Base-by-base conservation (phyloP, 2,888 invertebrate genomes). In the Euplagia quadripunctaria region DNA sequence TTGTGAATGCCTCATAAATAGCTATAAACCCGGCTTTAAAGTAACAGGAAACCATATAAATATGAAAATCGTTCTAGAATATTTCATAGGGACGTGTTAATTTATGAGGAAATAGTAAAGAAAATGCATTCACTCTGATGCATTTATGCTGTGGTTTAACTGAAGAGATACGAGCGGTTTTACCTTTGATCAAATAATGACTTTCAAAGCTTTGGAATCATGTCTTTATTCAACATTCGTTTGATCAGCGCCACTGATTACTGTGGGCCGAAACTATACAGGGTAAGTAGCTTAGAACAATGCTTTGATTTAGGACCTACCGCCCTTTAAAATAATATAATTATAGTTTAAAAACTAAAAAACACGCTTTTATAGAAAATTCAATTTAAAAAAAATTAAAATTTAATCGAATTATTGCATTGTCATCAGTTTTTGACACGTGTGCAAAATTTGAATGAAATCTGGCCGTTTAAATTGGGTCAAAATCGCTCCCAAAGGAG, bases 111-210 rank as follows among this genome's bases (percentile, higher is more conserved):
- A 87, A 87, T 88, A 82, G 85, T 87, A 86, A 87, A 89, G 90
- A 90, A 90, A 90, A 88, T 88, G 91, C 88, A 87, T 86, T 85
- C 88, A 85, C 83, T 89, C 87, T 83, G 86, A 82, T 87, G 86
- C 82, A 84, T 74, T 82, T 82, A 67, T 55, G 20, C 41, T 63
- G 75, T 46, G 80, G 85, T 73, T 7, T 76, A 85, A 85, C 78
- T 71, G 0, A 84, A 0, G 68, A 76, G 72, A 51, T 63, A n/a
- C 0, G 9, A 72, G 61, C 43, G 72, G 12, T 43, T 65, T 14
- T 55, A n/a, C 11, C 1, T 65, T 64, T n/a, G 2, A 55, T n/a
- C 55, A 0, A 11, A n/a, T 1, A n/a, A 4, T 55, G 9, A n/a
- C 55, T 55, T n/a, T n/a, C 8, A 55, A n/a, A 3, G n/a, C n/a